phyloP scores from a whole-genome alignment of 1,140 invertebrate genomes.

The Halotydeus destructor region DNA sequence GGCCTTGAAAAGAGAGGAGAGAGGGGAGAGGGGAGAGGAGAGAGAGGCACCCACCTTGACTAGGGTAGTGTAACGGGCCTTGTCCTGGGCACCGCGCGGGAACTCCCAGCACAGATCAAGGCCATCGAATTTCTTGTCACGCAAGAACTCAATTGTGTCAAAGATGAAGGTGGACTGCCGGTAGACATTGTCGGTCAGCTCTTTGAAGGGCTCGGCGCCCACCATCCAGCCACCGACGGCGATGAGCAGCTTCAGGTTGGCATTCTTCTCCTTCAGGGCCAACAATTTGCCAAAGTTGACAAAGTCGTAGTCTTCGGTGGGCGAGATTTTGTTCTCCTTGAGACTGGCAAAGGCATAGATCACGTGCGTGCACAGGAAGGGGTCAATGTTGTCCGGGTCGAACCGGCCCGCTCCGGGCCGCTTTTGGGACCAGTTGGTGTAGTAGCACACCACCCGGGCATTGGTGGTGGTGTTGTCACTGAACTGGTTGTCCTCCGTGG shows the following conservation, averaged over 20 bases:
- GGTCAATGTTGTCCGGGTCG: slow-evolving; percentile 61
- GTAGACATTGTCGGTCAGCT: slow-evolving; percentile 48
- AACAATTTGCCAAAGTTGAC: slow-evolving; percentile 31
- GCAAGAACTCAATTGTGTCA: slow-evolving; percentile 71
- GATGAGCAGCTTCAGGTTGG: slow-evolving; percentile 65
- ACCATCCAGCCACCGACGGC: slow-evolving; percentile 88
- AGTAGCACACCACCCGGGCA: slow-evolving; percentile 56
- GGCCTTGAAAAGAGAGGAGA: neutral
- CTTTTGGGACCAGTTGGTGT: slow-evolving; percentile 82
- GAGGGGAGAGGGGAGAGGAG: neutral
- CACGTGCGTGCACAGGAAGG: slow-evolving; percentile 66
- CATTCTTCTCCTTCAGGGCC: slow-evolving; percentile 63
- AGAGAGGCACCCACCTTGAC: slow-evolving; percentile 19
- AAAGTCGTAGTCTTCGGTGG: slow-evolving; percentile 48
- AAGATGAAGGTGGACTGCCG: slow-evolving; percentile 88
- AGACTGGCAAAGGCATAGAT: slow-evolving; percentile 73
- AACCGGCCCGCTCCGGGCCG: slow-evolving; percentile 64
- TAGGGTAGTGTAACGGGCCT: slow-evolving; percentile 21
- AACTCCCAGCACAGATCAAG: slow-evolving; percentile 95
- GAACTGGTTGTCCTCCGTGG: slow-evolving; percentile 20
- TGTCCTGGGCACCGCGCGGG: slow-evolving; percentile 63
- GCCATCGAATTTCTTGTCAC: slow-evolving; percentile 78
- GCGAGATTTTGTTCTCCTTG: slow-evolving; percentile 47
- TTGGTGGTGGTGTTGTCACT: slow-evolving; percentile 11
- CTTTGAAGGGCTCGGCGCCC: slow-evolving; percentile 64